These are phyloP conservation scores for Pandemis heparana DNA, from an alignment of 2,888 invertebrate species.

Conservation along the genomic window DNA sequence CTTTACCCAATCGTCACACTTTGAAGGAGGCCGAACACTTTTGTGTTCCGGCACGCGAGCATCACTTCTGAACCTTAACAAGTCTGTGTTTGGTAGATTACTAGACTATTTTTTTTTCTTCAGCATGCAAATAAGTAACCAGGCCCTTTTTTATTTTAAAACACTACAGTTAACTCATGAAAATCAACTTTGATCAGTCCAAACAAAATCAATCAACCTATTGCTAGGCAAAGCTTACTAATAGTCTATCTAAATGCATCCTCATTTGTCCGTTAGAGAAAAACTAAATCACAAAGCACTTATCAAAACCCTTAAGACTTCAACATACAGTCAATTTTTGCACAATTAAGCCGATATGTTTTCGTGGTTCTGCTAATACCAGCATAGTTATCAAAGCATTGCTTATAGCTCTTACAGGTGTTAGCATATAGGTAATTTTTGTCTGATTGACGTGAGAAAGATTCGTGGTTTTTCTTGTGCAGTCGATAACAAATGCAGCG, in stretches of 20 bases:
- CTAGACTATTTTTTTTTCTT: too few relatives aligned
- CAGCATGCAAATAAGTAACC: too few relatives aligned
- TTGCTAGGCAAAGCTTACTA: constrained; percentile 21
- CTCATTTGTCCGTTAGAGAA: constrained; percentile 24
- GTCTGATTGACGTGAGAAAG: not conserved
- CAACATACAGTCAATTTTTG: not conserved
- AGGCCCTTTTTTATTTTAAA: not conserved
- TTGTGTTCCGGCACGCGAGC: too few relatives aligned
- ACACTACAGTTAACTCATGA: not conserved
- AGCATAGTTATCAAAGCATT: not conserved
- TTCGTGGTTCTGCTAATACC: not conserved
- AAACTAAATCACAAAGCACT: not conserved
- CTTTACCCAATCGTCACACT: too few relatives aligned
- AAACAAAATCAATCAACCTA: constrained; percentile 37
- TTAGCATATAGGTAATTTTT: not conserved
- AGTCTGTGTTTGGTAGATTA: too few relatives aligned
- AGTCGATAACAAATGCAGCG: constrained; percentile 54
- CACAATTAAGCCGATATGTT: not conserved
- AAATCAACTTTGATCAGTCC: constrained; percentile 10
- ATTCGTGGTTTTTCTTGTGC: constrained; percentile 13
- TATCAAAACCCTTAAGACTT: not conserved
- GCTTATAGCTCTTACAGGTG: not conserved
- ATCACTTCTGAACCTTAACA: too few relatives aligned
- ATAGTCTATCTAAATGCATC: constrained; percentile 34
- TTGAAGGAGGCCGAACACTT: too few relatives aligned